phyloP scores from a whole-genome alignment of 2,797 vertebrate species.

The Tangara arthus region DNA sequence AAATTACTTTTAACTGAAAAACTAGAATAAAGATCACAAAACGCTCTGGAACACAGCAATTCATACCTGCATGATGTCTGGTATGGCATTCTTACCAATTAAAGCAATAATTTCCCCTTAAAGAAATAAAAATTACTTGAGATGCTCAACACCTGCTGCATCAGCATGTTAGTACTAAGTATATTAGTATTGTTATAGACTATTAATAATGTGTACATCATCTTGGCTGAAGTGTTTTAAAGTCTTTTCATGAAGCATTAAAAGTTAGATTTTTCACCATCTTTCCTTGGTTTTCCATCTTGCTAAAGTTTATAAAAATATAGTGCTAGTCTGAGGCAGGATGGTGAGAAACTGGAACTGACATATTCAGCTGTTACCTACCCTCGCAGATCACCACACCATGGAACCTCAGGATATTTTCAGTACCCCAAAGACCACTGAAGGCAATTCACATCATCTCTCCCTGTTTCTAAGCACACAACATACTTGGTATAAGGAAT shows the following conservation, averaged over 20 bases:
- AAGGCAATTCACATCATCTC: background rate
- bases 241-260: background rate
- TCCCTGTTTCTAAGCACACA: background rate
- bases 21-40: background rate
- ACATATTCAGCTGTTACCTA: background rate
- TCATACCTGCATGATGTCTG: background rate
- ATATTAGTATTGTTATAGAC: background rate
- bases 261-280: background rate
- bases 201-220: background rate
- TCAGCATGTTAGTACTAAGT: background rate
- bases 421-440: background rate
- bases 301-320: background rate
- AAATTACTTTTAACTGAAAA: background rate
- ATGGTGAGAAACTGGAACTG: background rate
- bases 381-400: background rate
- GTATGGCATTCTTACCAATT: background rate
- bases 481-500: accelerated
- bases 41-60: background rate
- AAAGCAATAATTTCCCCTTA: background rate
- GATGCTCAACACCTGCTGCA: background rate
- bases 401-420: background rate
- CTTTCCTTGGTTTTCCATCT: background rate
- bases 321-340: background rate
- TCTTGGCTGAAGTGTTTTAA: background rate
- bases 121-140: background rate